Base-by-base conservation (phyloP, 2,797 vertebrate genomes). In the Phrynocephalus vlangalii region DNA sequence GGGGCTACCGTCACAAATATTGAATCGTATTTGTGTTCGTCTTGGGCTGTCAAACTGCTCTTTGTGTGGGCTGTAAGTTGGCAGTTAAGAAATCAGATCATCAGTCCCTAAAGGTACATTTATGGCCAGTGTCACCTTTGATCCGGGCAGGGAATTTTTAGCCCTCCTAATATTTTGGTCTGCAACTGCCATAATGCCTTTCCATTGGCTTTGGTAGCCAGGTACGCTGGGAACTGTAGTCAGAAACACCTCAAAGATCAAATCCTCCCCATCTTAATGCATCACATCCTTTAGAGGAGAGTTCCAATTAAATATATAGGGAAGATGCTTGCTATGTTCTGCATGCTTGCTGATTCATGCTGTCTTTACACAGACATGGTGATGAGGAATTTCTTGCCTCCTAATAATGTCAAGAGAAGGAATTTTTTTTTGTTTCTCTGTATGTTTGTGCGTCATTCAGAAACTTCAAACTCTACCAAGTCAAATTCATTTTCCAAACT, bases 1-100 rank as follows among this genome's bases (percentile, higher is more conserved):
- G n/a, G 89, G 79, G 90, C 86, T 89, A 20, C 89, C 85, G 90
- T 3, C 60, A 63, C 60, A 63, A 63, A 18, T 16, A 44, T n/a
- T 1, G 11, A 10, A 6, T 6, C 7, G 3, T 1, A 8, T 6
- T 66, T 3, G 11, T 22, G 50, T 15, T 79, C 3, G 44, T 79
- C 56, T 56, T 30, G 44, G 56, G 13, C 76, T 52, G 22, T 5
- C 48, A 22, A 9, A 22, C 56, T 52, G 15, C 48, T 79, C 48
- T 33, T 66, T 79, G 50, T 4, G 13, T 56, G 26, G 11, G 60
- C 60, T 11, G 52, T 66, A 24, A 50, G 16, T 10, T 20, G 3
- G 60, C 60, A 16, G 38, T 20, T 28, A 48, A 18, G 6, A 26
- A 28, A 52, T 50, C 5, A 28, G 50, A 83, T 3, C 22, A 8